A percentile compares a stretch with the other conserved stretches of the same genome.
Conservation (phyloP, 2,888 invertebrate genomes). For the Sarcophaga carnaria region DNA sequence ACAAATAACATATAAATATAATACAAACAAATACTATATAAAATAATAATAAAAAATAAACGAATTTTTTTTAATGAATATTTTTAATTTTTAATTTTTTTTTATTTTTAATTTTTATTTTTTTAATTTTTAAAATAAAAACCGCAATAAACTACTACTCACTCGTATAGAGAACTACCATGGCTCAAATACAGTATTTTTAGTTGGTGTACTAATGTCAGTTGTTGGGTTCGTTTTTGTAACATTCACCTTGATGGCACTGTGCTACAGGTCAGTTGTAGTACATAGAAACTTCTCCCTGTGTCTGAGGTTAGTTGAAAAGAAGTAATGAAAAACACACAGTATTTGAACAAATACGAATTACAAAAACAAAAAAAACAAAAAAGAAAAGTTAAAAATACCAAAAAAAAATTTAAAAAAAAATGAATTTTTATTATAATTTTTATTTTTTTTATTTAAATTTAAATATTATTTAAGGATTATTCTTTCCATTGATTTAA, state of each 20-base stretch:
- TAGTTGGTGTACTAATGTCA: slow-evolving; percentile 98
- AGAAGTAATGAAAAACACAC: slow-evolving; percentile 85
- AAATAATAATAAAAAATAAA: slow-evolving; percentile 16
- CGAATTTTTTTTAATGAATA: too few relatives aligned
- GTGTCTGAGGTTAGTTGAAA: slow-evolving; percentile 98
- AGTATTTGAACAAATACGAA: slow-evolving; percentile 73
- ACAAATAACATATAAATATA: slow-evolving; percentile 2
- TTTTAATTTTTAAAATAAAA: slow-evolving; percentile 3
- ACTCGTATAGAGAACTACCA: slow-evolving; percentile 94
- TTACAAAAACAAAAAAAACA: slow-evolving; percentile 51
- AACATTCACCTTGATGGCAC: slow-evolving; percentile 99
- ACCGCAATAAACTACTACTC: slow-evolving; percentile 23
- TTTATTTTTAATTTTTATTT: not conserved
- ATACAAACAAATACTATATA: not conserved
- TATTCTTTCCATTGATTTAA: not conserved
- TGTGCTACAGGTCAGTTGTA: slow-evolving; percentile 99
- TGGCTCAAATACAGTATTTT: slow-evolving; percentile 98
- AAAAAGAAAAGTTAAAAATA: slow-evolving; percentile 62
- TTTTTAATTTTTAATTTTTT: not conserved
- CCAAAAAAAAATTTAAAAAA: slow-evolving; percentile 46
- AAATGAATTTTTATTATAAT: slow-evolving; percentile 65
- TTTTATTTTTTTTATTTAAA: slow-evolving; percentile 56
- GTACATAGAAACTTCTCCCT: slow-evolving; percentile 99
- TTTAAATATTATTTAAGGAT: not conserved
- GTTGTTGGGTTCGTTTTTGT: slow-evolving; percentile 99